A percentile compares a stretch with the other conserved stretches of the same genome.
phyloP scores from a whole-genome alignment of 2,113 vertebrate species.

The Coptodon rendalli region DNA sequence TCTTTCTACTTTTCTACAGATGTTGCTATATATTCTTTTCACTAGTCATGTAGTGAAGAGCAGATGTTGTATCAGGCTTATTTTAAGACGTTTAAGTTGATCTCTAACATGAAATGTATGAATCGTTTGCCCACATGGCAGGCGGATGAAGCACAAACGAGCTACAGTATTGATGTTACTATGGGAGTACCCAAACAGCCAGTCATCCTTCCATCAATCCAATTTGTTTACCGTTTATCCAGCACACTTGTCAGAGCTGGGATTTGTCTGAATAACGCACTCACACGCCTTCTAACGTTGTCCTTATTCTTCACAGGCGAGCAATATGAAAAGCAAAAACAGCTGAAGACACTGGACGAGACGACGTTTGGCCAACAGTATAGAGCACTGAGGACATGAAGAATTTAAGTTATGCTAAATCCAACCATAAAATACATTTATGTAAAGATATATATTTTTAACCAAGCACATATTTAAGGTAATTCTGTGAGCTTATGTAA shows the following conservation, averaged over 20 bases:
- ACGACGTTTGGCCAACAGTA: conserved; percentile 26
- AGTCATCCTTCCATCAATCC: background rate
- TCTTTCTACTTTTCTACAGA: background rate
- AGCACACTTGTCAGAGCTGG: background rate
- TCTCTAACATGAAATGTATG: background rate
- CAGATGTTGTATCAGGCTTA: background rate
- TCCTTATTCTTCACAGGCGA: conserved; percentile 27
- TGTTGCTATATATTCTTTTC: background rate
- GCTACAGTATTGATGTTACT: background rate
- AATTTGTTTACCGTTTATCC: background rate
- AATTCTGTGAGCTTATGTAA: conserved; percentile 96
- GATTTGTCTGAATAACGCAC: background rate
- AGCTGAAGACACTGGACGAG: conserved; percentile 49
- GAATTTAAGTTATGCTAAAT: conserved; percentile 40
- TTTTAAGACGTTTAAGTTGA: background rate
- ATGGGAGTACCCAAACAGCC: background rate
- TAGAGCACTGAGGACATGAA: conserved; percentile 22
- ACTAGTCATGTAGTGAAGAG: background rate
- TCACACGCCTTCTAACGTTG: background rate
- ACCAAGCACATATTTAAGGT: conserved; percentile 87
- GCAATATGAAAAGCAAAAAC: conserved; percentile 55
- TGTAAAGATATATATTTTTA: conserved; percentile 94
- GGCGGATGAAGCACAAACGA: background rate
- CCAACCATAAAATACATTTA: conserved; percentile 63
- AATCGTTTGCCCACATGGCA: background rate